Conservation (phyloP, 2,797 vertebrate species). For the Malurus splendens region DNA sequence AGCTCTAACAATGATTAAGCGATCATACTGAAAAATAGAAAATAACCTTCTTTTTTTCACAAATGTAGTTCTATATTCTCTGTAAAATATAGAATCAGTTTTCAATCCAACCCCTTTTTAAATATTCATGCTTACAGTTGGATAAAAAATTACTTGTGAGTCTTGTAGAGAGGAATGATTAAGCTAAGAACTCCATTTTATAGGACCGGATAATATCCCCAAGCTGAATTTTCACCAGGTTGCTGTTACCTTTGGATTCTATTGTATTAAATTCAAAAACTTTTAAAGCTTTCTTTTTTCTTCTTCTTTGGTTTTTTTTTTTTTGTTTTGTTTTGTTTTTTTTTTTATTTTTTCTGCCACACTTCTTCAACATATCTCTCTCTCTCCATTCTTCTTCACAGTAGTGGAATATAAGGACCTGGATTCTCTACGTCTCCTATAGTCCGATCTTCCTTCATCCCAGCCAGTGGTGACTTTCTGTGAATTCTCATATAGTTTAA, state of each 20-base stretch:
- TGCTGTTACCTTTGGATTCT: neutral
- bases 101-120: neutral
- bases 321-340: neutral
- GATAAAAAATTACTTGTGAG: neutral
- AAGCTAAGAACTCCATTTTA: neutral
- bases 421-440: neutral
- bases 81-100: neutral
- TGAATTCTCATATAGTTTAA: neutral
- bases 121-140: neutral
- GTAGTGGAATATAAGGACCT: neutral
- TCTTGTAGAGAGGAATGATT: neutral
- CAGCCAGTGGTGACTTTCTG: neutral
- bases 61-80: neutral
- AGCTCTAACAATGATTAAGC: neutral
- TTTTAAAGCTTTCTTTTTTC: neutral
- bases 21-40: neutral
- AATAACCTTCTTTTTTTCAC: neutral
- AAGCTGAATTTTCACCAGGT: neutral
- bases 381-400: neutral
- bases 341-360: neutral
- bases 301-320: neutral
- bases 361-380: neutral
- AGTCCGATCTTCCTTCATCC: neutral
- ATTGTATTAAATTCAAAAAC: neutral
- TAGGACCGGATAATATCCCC: neutral